Evolutionary conservation across 1,140 invertebrate species (phyloP).

Genomic region (Eriosoma lanigerum): DNA sequence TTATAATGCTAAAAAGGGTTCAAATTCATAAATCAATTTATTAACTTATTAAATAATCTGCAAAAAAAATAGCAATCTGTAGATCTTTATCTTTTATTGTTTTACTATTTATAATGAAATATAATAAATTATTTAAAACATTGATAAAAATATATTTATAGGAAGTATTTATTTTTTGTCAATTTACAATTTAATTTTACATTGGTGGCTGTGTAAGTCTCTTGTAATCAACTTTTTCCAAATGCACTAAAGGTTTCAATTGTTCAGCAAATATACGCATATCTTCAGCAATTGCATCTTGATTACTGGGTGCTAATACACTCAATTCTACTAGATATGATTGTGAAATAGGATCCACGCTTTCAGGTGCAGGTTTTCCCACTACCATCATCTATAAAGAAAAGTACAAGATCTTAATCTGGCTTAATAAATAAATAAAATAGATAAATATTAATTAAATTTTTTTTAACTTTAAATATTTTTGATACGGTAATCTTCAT

Average conservation of each 20-base stretch:
- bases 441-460: too few species aligned
- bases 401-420: too few species aligned
- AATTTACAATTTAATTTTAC: background rate
- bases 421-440: background rate
- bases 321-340: slow-evolving; percentile 95
- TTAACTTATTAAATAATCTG: too few species aligned
- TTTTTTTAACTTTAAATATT: slow-evolving; percentile 85
- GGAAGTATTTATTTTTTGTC: too few species aligned
- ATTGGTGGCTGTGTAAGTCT: slow-evolving; percentile 60
- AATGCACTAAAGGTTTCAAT: slow-evolving; percentile 82
- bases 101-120: too few species aligned
- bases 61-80: too few species aligned
- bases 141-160: too few species aligned
- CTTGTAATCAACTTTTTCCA: slow-evolving; percentile 90
- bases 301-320: slow-evolving; percentile 87
- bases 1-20: too few species aligned
- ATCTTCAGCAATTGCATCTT: slow-evolving; percentile 93
- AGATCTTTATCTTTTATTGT: too few species aligned
- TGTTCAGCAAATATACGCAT: slow-evolving; percentile 95
- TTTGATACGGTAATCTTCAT: slow-evolving; percentile 97
- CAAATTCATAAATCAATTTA: too few species aligned
- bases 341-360: slow-evolving; percentile 81
- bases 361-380: slow-evolving; percentile 67
- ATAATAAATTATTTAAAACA: too few species aligned
- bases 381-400: slow-evolving; percentile 61